Evolutionary conservation across 2,113 vertebrate genomes (phyloP).

Genomic region (Strix aluco): DNA sequence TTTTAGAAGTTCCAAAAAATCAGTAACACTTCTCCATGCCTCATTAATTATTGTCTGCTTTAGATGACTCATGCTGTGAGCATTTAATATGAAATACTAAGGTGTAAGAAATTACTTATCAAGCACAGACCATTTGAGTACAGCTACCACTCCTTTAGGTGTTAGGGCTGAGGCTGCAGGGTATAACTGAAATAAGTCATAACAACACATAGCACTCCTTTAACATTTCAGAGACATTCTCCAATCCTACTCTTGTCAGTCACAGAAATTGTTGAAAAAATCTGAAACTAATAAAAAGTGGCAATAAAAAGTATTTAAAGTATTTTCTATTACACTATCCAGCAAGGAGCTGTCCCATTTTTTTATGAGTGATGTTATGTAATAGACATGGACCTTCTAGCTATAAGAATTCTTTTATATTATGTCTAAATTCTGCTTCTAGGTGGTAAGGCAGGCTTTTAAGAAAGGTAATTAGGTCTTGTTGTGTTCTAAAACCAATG

Average conservation of each 20-base stretch:
- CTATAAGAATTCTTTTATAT: not conserved
- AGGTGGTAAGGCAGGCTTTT: not conserved
- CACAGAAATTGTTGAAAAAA: not conserved
- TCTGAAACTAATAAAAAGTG: not conserved
- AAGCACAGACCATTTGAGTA: not conserved
- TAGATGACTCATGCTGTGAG: not conserved
- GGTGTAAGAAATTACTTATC: not conserved
- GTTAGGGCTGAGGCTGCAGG: not conserved
- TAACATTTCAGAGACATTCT: not conserved
- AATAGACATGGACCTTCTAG: not conserved
- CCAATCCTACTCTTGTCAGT: not conserved
- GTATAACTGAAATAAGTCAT: not conserved
- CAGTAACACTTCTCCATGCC: not conserved
- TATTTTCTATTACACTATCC: not conserved
- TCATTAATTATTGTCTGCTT: not conserved
- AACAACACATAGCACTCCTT: not conserved
- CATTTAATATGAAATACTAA: not conserved
- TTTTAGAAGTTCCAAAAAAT: not conserved
- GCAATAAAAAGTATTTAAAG: not conserved
- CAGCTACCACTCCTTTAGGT: not conserved
- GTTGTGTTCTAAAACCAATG: not conserved
- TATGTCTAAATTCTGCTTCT: constrained; percentile 13
- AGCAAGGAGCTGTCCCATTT: not conserved
- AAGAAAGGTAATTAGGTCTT: not conserved
- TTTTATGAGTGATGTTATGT: not conserved